Evolutionary conservation across 2,797 vertebrate species (phyloP), one percentile per base, ranked within the genome.

Genomic region (Martes flavigula): DNA sequence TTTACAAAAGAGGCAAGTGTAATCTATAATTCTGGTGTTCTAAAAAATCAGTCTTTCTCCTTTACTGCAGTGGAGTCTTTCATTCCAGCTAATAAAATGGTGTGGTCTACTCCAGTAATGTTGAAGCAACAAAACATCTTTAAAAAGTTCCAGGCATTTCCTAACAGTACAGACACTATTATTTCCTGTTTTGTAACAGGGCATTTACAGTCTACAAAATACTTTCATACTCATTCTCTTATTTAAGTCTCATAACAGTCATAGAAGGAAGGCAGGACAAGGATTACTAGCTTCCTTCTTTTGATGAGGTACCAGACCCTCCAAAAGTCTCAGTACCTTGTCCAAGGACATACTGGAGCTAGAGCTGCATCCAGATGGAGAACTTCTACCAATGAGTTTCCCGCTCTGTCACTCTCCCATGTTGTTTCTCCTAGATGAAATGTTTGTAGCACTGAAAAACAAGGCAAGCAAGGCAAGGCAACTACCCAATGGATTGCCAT

Each of bases 1-100:
- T 95, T 13, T 77, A 78, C 46, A 68, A 90, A 87, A 96, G 35
- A 81, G 6, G 4, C 43, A 66, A 46, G 43, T 87, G 64, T 64
- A 97, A 87, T 86, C 58, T 94, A 46, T 88, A 79, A 66, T 90
- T 60, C 17, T 62, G 10, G 82, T 79, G 8, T 95, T 85, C 4
- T 89, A 73, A 96, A 91, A 91, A 91, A 60, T 46, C 20, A 17
- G 1, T 23, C 35, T 48, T 30, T 32, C 60, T 35, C 9, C n/a
- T 3, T 84, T 38, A 62, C 12, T 66, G 21, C 43, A 66, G 20
- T 35, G 18, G 20, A 70, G 5, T 82, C 20, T 95, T 97, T 94
- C 30, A 79, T 14, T 70, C 12, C 27, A 5, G 35, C 27, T 95
- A 81, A 87, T n/a, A 48, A 91, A 95, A 88, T 54, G 10, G 6